Base-by-base conservation (phyloP, 2,113 vertebrate genomes). In the Syngnathus typhle region DNA sequence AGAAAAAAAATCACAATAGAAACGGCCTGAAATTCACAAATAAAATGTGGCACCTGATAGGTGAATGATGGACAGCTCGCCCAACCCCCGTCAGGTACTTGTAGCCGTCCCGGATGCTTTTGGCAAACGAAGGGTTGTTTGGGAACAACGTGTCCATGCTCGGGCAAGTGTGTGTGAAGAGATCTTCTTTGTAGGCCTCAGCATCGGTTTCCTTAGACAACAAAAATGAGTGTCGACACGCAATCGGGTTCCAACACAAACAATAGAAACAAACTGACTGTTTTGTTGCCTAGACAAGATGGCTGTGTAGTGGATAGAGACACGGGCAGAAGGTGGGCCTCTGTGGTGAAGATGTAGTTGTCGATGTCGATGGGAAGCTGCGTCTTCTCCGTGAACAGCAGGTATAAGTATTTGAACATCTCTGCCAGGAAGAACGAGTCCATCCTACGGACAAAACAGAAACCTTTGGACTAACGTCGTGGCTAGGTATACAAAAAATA, bases 341-440 rank as follows among this genome's bases (percentile, higher is more conserved):
- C 97, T 9, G 97, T 99, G 67, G 97, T 99, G 77, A 99, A 98
- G 80, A 99, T 91, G 71, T 96, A 99, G 84, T 97, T 93, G 74
- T 99, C 97, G 37, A 99, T 94, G 65, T 98, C 92, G 0, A 99
- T 98, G 79, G 93, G 93, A 67, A 99, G 90, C 75, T 99, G 93
- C 49, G 93, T 94, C 80, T 95, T 94, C 83, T 98, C 96, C 67
- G 96, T 92, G 86, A 98, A 99, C 69, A 99, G 88, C 72, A 99
- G 89, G 82, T 94, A 98, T 72, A 99, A 91, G 74, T 99, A 99
- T 77, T 99, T 99, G 89, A 99, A 99, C 97, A 98, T 99, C 90
- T 99, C 97, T 0, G 97, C 97, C 87, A 99, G 84, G 82, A 99
- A 99, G 87, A 98, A 99, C 0, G 97, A 99, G 86, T 99, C 97